A percentile compares a stretch with the other conserved stretches of the same genome.
phyloP scores from a whole-genome alignment of 2,797 vertebrate species.

The Cossypha polioptera region DNA sequence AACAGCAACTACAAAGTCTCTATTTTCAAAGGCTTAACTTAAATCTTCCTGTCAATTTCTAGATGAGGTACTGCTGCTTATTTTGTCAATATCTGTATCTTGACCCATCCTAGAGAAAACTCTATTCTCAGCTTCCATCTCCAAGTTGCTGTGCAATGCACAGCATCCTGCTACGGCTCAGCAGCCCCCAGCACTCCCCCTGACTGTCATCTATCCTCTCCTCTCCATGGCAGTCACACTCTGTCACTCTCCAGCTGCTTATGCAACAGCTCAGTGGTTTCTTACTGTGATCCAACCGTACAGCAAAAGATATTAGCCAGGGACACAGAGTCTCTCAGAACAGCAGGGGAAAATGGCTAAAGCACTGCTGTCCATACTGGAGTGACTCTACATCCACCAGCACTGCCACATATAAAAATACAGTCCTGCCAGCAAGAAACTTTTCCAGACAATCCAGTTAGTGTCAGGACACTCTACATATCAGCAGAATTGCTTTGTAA shows the following conservation, averaged over 20 bases:
- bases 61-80: not conserved
- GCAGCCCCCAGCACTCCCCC: not conserved
- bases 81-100: not conserved
- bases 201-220: not conserved
- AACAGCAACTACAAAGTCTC: not conserved
- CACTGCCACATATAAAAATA: not conserved
- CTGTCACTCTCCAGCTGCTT: constrained; percentile 29
- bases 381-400: not conserved
- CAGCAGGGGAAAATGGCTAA: not conserved
- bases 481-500: not conserved
- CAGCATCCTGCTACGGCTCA: not conserved
- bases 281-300: not conserved
- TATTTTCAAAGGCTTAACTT: not conserved
- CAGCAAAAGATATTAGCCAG: not conserved
- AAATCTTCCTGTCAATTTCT: not conserved
- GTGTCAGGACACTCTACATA: not conserved
- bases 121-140: not conserved
- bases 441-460: not conserved
- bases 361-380: not conserved
- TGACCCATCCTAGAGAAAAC: not conserved
- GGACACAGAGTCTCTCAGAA: not conserved
- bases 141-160: not conserved
- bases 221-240: not conserved
- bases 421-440: not conserved
- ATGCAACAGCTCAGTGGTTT: not conserved